A percentile compares a stretch with the other conserved stretches of the same genome.
Conservation (phyloP, 2,113 vertebrate species). For the Takifugu bimaculatus region DNA sequence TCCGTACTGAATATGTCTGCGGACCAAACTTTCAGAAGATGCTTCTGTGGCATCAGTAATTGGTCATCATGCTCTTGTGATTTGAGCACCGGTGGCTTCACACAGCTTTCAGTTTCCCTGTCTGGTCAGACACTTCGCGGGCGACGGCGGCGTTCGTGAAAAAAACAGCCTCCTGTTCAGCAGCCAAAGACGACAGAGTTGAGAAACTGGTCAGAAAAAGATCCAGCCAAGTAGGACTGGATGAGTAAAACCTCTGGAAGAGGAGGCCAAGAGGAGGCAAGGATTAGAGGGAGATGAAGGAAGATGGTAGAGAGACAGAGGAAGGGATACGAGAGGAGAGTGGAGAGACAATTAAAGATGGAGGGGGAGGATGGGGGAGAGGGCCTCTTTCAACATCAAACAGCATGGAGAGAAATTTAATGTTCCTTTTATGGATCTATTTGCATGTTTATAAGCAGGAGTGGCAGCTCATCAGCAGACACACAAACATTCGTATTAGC, state of each 20-base stretch:
- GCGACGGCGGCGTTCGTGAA: too few relatives aligned
- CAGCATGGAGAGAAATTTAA: slow-evolving; percentile 37
- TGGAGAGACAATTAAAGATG: slow-evolving; percentile 10
- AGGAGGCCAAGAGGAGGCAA: neutral
- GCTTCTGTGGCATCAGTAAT: too few relatives aligned
- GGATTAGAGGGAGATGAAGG: neutral
- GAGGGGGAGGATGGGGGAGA: neutral
- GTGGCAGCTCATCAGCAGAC: slow-evolving; percentile 28
- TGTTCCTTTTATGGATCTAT: slow-evolving; percentile 47
- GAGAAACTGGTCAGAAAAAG: too few relatives aligned
- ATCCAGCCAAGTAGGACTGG: too few relatives aligned
- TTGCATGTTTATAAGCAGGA: slow-evolving; percentile 54
- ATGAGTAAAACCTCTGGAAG: neutral
- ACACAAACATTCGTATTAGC: slow-evolving; percentile 13
- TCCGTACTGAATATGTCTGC: too few relatives aligned
- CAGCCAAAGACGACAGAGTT: too few relatives aligned
- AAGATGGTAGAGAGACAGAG: neutral
- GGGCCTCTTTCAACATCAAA: slow-evolving; percentile 47
- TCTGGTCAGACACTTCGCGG: too few relatives aligned
- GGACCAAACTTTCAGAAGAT: too few relatives aligned
- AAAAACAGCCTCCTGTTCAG: too few relatives aligned
- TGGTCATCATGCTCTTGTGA: too few relatives aligned
- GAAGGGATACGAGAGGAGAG: neutral
- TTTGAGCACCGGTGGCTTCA: too few relatives aligned
- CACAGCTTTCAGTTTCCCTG: too few relatives aligned